Conservation (phyloP, 1,140 invertebrate species). For the Calosoma granatense region DNA sequence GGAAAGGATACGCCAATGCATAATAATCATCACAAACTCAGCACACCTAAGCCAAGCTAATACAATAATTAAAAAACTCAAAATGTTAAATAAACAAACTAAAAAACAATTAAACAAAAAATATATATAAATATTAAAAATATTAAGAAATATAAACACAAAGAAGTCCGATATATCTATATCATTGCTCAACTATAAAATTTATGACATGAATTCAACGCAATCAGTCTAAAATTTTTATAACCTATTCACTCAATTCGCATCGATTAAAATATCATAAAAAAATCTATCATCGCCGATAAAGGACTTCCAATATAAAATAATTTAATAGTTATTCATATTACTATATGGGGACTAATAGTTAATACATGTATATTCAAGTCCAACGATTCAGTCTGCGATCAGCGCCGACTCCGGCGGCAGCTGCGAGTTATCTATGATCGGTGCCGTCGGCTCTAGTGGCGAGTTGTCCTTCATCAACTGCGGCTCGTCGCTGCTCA, state of each 20-base stretch:
- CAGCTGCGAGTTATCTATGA: not conserved
- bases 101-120: not conserved
- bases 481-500: conserved; percentile 20
- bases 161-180: not conserved
- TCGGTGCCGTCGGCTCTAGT: conserved; percentile 21
- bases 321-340: not conserved
- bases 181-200: not conserved
- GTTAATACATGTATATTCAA: not conserved
- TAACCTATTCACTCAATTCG: not conserved
- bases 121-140: not conserved
- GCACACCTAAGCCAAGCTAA: conserved; percentile 5
- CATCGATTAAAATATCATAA: not conserved
- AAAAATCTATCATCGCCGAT: not conserved
- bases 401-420: not conserved
- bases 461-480: conserved; percentile 30
- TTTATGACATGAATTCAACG: not conserved
- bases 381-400: not conserved
- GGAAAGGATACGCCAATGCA: not conserved
- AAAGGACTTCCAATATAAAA: not conserved
- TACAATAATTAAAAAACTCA: not conserved
- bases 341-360: not conserved
- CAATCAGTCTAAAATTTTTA: not conserved
- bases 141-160: not conserved
- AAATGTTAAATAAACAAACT: not conserved
- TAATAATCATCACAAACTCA: conserved; percentile 6